These are phyloP conservation scores for Ceratosolen solmsi DNA, from an alignment of 1,140 invertebrate genomes.

Conservation along the genomic window DNA sequence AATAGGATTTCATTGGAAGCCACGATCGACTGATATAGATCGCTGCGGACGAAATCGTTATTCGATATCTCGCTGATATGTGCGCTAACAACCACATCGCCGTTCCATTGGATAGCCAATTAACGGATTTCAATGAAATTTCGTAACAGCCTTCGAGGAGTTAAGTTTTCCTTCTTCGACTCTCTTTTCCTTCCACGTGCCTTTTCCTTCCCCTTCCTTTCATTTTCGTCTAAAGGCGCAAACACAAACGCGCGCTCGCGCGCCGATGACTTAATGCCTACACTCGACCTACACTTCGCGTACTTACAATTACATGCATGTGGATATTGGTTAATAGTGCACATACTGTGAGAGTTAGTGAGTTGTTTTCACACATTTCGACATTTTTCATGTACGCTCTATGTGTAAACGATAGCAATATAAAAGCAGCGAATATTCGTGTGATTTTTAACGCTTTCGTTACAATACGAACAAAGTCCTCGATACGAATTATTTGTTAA, in stretches of 20 bases:
- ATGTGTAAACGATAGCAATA: not conserved
- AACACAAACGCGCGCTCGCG: not conserved
- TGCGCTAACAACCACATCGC: not conserved
- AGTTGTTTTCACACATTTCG: not conserved
- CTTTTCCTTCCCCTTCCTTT: not conserved
- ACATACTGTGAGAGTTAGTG: not conserved
- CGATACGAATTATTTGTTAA: not conserved
- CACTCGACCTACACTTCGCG: not conserved
- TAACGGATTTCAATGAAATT: slow-evolving; percentile 47
- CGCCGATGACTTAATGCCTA: not conserved
- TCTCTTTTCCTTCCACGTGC: not conserved
- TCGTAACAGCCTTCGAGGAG: slow-evolving; percentile 11
- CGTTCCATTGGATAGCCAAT: slow-evolving; percentile 7
- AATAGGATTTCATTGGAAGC: not conserved
- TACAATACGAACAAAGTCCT: not conserved
- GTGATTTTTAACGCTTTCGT: not conserved
- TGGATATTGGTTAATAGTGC: not conserved
- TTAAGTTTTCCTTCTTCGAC: not conserved
- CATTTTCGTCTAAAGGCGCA: not conserved
- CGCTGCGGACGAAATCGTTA: slow-evolving; percentile 23
- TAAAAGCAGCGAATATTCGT: not conserved
- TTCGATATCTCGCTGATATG: not conserved
- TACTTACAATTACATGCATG: not conserved
- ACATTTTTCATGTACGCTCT: too few species aligned
- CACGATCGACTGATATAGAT: not conserved